Percentiles rank a stretch among this genome's conserved stretches.
Conservation (phyloP, 2,113 vertebrate species). For the Carollia perspicillata region DNA sequence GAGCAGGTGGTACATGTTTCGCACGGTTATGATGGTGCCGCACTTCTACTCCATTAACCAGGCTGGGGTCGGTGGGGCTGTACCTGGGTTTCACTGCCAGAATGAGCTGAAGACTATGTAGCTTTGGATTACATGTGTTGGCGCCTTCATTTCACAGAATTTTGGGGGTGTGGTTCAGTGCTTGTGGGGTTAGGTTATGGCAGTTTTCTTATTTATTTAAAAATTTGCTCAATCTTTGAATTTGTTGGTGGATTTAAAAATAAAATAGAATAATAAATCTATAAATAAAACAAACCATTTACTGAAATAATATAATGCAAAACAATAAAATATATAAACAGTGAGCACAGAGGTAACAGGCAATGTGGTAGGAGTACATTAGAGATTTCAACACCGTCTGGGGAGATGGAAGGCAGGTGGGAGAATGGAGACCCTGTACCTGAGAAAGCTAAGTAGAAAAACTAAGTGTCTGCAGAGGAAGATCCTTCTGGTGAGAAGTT, state of each 20-base stretch:
- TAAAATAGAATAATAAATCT: not conserved
- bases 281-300: not conserved
- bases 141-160: not conserved
- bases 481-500: not conserved
- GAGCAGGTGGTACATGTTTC: not conserved
- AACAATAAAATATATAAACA: not conserved
- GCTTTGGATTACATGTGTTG: not conserved
- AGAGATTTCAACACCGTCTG: too few species aligned
- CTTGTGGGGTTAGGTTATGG: not conserved
- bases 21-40: not conserved
- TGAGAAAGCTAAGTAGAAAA: not conserved
- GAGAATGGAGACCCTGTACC: too few species aligned
- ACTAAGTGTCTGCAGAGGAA: not conserved
- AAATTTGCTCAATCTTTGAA: not conserved
- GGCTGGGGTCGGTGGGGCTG: fast-evolving
- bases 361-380: not conserved
- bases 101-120: not conserved
- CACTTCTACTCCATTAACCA: not conserved
- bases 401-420: too few species aligned
- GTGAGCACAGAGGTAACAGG: not conserved
- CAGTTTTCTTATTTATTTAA: not conserved
- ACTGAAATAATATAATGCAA: not conserved
- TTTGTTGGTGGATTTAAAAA: not conserved
- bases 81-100: not conserved
- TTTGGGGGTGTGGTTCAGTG: not conserved